phyloP scores from a whole-genome alignment of 2,888 invertebrate species.

The Brachypterus glaber region DNA sequence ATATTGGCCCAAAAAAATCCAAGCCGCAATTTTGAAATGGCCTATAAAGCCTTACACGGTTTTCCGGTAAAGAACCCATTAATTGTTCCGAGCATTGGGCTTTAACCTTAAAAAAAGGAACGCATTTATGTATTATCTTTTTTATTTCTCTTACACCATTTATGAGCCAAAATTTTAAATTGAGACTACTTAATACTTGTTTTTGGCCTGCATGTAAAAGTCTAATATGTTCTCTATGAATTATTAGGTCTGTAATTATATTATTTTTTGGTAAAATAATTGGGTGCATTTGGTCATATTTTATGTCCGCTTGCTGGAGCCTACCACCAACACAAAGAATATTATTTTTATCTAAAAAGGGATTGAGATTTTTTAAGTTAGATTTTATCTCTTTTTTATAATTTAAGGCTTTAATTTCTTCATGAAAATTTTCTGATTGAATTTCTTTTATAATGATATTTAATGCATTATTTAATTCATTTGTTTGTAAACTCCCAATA shows the following conservation, averaged over 20 bases:
- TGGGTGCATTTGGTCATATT: conserved; percentile 15
- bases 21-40: conserved; percentile 10
- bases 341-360: conserved; percentile 10
- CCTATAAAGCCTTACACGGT: conserved; percentile 6
- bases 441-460: background rate
- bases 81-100: conserved; percentile 2
- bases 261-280: conserved; percentile 14
- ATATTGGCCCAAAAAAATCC: conserved; percentile 3
- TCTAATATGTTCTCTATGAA: conserved; percentile 10
- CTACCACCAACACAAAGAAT: conserved; percentile 11
- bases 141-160: conserved; percentile 13
- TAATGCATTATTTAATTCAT: background rate
- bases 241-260: conserved; percentile 13
- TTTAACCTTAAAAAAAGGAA: conserved; percentile 10
- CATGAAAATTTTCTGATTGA: background rate
- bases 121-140: conserved; percentile 12
- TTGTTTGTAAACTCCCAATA: no score
- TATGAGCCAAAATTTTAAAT: conserved; percentile 14
- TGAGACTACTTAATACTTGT: conserved; percentile 11
- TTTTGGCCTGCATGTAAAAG: conserved; percentile 15
- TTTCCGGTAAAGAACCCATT: conserved; percentile 9
- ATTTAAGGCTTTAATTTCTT: background rate
- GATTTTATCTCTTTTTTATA: background rate
- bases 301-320: conserved; percentile 12
- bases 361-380: conserved; percentile 9